A percentile compares a stretch with the other conserved stretches of the same genome.
These are phyloP conservation scores for Psittacus erithacus DNA, from an alignment of 2,113 vertebrate genomes.

Conservation along the genomic window DNA sequence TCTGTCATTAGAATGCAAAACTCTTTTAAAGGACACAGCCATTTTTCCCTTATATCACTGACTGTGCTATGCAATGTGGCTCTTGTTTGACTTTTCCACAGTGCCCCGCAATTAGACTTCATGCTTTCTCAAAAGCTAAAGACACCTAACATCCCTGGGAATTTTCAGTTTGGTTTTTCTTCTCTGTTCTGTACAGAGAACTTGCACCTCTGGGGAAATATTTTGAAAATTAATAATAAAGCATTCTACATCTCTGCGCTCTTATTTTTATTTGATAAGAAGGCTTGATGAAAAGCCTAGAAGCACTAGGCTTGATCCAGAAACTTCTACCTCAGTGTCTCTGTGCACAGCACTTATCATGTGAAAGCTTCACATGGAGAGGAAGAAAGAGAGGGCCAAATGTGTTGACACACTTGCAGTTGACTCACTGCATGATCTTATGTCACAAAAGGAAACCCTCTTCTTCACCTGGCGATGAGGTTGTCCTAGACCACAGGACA, in stretches of 20 bases:
- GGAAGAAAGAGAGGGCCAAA: neutral
- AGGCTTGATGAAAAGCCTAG: neutral
- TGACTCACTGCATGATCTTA: neutral
- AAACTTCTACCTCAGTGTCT: neutral
- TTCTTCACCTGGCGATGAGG: neutral
- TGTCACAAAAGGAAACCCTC: neutral
- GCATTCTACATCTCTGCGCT: neutral
- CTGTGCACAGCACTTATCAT: neutral
- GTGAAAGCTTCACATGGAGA: neutral
- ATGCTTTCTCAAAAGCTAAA: neutral
- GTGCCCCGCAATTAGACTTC: neutral
- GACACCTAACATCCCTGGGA: neutral
- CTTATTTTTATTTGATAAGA: neutral
- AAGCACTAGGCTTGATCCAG: neutral
- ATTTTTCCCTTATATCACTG: neutral
- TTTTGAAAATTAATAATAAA: neutral
- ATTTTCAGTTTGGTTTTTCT: neutral
- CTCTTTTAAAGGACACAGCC: neutral
- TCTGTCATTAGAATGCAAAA: neutral
- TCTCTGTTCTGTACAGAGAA: neutral
- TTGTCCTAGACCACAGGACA: accelerated
- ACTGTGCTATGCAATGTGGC: neutral
- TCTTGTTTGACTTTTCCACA: neutral
- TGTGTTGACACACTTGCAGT: accelerated
- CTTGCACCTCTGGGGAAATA: neutral